Evolutionary conservation across 1,140 invertebrate species (phyloP), one percentile per base, ranked within the genome.

Genomic region (Hyphantria cunea): DNA sequence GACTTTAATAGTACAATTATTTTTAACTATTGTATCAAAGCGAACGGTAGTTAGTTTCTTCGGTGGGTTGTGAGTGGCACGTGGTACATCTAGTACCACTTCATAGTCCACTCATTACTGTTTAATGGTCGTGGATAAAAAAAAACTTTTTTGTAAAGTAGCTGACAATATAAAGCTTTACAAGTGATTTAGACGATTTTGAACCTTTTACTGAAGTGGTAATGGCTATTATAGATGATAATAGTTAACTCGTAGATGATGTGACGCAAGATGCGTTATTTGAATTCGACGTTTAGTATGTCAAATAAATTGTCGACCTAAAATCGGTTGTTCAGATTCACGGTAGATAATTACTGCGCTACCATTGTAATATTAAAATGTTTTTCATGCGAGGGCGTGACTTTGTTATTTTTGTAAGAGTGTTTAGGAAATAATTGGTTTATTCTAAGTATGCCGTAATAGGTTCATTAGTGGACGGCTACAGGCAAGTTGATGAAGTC

Each of bases 1-100:
- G 78, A 82, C 80, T 80, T 85, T 89, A 89, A 89, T 89, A 87
- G 83, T 86, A 84, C 79, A 86, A 87, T 89, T 86, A 89, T 87
- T 89, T 84, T 66, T 78, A 74, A 76, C 78, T 60, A 79, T 89
- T 89, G 86, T 87, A 77, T 72, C 69, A 81, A 75, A 79, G 79
- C 72, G 73, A 83, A 86, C 84, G 84, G 86, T 87, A 89, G 86
- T 89, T 86, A 65, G 70, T 79, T 80, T 80, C 81, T 82, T 86
- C 84, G 80, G 41, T 48, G 48, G 39, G 47, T 71, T 75, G 71
- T 77, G 79, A 82, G 79, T 79, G 83, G 86, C 86, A 87, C 86
- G 86, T 89, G 84, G 84, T 82, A 56, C 72, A 79, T 76, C 82
- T 84, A 82, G 76, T 70, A 82, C 78, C 79, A 82, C 84, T 86